Percentiles rank a stretch among this genome's conserved stretches.
Conservation (phyloP, 2,888 invertebrate genomes). For the Melanotus villosus region DNA sequence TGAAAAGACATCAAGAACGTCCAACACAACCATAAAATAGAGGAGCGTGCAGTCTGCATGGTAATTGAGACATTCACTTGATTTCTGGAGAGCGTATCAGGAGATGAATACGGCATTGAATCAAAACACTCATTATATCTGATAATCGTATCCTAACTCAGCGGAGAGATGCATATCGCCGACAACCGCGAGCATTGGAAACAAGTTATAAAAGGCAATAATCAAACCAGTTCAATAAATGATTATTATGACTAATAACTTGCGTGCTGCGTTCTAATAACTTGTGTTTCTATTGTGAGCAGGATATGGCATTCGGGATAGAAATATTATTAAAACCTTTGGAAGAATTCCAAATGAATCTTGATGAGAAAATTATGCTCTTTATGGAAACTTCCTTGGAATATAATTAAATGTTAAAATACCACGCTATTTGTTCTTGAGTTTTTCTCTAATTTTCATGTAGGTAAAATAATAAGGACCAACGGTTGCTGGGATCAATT, state of each 20-base stretch:
- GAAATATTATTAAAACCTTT: neutral
- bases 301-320: neutral
- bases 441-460: too few species aligned
- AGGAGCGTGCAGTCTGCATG: conserved; percentile 35
- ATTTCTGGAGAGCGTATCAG: conserved; percentile 53
- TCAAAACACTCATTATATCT: conserved; percentile 64
- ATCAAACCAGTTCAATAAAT: conserved; percentile 58
- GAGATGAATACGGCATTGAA: conserved; percentile 61
- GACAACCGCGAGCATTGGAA: conserved; percentile 58
- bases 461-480: too few species aligned
- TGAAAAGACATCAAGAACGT: neutral
- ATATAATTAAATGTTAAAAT: too few species aligned
- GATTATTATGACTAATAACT: conserved; percentile 54
- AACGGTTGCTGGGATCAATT: too few species aligned
- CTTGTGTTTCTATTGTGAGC: conserved; percentile 33
- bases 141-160: conserved; percentile 50
- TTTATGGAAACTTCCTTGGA: too few species aligned
- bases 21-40: conserved; percentile 29
- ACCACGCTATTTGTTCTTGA: too few species aligned
- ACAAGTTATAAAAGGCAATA: conserved; percentile 62
- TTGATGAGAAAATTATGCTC: neutral
- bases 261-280: conserved; percentile 53
- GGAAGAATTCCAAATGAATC: neutral
- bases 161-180: conserved; percentile 57
- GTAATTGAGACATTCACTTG: conserved; percentile 63